Evolutionary conservation across 1,140 invertebrate genomes (phyloP).

Genomic region (Anagrus nilaparvatae): DNA sequence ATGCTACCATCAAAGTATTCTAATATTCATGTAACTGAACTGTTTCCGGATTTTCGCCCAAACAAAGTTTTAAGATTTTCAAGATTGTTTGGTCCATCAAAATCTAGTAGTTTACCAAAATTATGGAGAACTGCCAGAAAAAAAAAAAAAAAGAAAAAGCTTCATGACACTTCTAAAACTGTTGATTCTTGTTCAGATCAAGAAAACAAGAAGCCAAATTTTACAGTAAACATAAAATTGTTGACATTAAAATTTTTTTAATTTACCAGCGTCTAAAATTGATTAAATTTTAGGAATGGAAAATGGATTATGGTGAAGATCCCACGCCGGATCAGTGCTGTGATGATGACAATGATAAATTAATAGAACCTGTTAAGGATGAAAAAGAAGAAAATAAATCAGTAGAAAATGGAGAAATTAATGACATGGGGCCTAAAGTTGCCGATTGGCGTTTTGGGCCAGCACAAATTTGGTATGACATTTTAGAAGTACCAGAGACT

Average conservation of each 20-base stretch:
- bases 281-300: constrained; percentile 41
- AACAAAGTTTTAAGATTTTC: constrained; percentile 88
- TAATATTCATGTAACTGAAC: constrained; percentile 73
- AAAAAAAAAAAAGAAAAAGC: constrained; percentile 56
- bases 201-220: constrained; percentile 43
- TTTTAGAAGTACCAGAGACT: constrained; percentile 84
- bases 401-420: constrained; percentile 46
- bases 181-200: constrained; percentile 61
- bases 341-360: constrained; percentile 61
- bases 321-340: constrained; percentile 48
- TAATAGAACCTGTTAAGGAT: constrained; percentile 44
- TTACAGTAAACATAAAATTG: constrained; percentile 27
- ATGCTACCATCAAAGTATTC: constrained; percentile 93
- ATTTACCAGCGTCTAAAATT: constrained; percentile 12
- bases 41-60: constrained; percentile 87
- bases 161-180: constrained; percentile 46
- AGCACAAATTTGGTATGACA: constrained; percentile 94
- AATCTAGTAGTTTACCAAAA: constrained; percentile 79
- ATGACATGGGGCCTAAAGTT: constrained; percentile 58
- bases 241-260: not conserved
- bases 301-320: constrained; percentile 50
- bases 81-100: constrained; percentile 83
- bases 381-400: constrained; percentile 45
- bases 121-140: constrained; percentile 82
- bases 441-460: constrained; percentile 95